Percentiles rank a stretch among this genome's conserved stretches.
These are phyloP conservation scores for Cistogaster globosa DNA, from an alignment of 2,888 invertebrate genomes.

Conservation along the genomic window DNA sequence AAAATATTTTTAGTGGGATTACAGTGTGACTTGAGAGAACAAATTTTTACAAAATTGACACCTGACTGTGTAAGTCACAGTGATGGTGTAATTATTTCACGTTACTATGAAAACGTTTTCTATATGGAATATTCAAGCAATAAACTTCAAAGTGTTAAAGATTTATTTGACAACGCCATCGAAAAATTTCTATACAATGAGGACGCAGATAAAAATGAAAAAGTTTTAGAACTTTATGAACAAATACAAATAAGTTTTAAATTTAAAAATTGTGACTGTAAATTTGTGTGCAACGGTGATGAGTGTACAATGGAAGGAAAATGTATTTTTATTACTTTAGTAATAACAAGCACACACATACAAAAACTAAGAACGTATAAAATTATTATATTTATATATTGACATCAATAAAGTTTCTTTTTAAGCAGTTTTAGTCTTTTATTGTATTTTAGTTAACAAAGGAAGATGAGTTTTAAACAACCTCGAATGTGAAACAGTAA, in stretches of 20 bases:
- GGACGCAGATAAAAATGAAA: slow-evolving; percentile 8
- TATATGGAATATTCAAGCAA: slow-evolving; percentile 63
- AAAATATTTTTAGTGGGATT: slow-evolving; percentile 63
- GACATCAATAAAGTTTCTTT: slow-evolving; percentile 40
- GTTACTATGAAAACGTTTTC: slow-evolving; percentile 62
- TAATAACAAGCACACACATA: no score
- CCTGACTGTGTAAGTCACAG: slow-evolving; percentile 49
- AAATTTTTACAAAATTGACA: slow-evolving; percentile 51
- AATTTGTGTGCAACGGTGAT: slow-evolving; percentile 11
- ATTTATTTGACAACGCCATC: slow-evolving; percentile 49
- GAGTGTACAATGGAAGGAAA: slow-evolving; percentile 20
- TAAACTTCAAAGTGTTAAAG: slow-evolving; percentile 45
- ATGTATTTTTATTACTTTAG: neutral
- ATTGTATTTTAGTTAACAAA: neutral
- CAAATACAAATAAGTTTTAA: slow-evolving; percentile 56
- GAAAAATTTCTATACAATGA: slow-evolving; percentile 36
- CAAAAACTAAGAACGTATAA: no score
- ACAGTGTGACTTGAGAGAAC: slow-evolving; percentile 60
- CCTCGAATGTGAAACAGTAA: no score
- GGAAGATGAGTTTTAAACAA: no score
- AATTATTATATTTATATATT: neutral
- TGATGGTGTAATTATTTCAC: slow-evolving; percentile 53
- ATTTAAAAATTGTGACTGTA: slow-evolving; percentile 51
- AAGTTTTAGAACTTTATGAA: slow-evolving; percentile 59
- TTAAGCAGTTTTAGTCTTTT: neutral